phyloP scores from a whole-genome alignment of 2,797 vertebrate species.

The Pelobates cultripes region DNA sequence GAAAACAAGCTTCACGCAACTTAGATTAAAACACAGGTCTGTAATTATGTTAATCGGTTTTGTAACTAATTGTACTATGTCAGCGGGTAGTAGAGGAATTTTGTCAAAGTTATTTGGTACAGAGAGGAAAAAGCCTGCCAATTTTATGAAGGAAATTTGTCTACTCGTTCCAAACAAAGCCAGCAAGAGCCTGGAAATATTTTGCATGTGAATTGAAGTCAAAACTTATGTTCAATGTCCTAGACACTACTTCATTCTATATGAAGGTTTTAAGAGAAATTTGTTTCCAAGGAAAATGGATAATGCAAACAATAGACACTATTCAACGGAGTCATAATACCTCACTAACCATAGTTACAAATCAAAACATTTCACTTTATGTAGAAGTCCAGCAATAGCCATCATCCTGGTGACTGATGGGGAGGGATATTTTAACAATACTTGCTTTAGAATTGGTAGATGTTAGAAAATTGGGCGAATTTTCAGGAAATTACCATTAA shows the following conservation, averaged over 20 bases:
- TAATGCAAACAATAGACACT: neutral
- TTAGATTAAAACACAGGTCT: conserved; percentile 23
- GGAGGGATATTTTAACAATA: too few relatives aligned
- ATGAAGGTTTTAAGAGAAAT: conserved; percentile 17
- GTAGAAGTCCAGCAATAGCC: neutral
- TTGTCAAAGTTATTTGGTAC: conserved; percentile 15
- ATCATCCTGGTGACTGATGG: neutral
- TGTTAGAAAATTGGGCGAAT: too few relatives aligned
- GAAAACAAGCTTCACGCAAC: conserved; percentile 22
- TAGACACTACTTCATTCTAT: conserved; percentile 27
- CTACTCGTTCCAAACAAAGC: conserved; percentile 5
- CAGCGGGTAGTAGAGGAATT: conserved; percentile 1
- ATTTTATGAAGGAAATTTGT: conserved; percentile 1
- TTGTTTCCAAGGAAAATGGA: conserved; percentile 8
- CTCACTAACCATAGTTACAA: neutral
- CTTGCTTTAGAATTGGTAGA: too few relatives aligned
- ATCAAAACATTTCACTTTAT: neutral
- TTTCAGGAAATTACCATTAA: too few relatives aligned
- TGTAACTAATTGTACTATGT: conserved; percentile 35
- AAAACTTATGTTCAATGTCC: neutral
- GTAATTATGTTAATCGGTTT: conserved; percentile 41
- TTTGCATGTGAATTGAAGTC: conserved; percentile 4
- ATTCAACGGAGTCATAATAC: neutral
- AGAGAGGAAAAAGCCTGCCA: conserved; percentile 33
- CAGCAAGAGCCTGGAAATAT: conserved; percentile 27